Evolutionary conservation across 2,797 vertebrate genomes (phyloP), one percentile per base, ranked within the genome.

Genomic region (Sarcoramphus papa): DNA sequence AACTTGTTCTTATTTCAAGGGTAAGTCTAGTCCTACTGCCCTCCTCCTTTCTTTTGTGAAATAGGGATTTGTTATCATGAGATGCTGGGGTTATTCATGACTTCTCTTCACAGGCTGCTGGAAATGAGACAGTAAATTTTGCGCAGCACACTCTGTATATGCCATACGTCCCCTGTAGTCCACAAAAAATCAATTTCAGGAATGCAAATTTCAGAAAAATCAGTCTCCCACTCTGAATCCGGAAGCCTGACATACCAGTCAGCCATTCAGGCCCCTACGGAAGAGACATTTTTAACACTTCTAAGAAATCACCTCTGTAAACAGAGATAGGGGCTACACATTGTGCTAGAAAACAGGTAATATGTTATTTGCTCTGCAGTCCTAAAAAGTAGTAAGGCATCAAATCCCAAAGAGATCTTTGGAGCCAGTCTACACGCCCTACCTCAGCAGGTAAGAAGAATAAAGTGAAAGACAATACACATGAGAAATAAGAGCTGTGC

Each of bases 1-100:
- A 99, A 99, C 98, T 99, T 99, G 88, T 99, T 99, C 98, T 98
- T 99, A 93, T 99, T 99, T 97, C 99, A 99, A 98, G 99, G 99
- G 99, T 99, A 98, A 99, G 99, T 97, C 64, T 8, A 51, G 45
- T 87, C 45, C 69, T 84, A 31, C 41, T 83, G 16, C 22, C 31
- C 31, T 82, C 35, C 22, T 83, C 76, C 53, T 78, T 75, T 70
- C 31, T 78, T 88, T 56, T 41, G 6, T 69, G 47, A 59, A 56
- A 19, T 91, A 47, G 45, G 17, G 19, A n/a, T 67, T 30, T 70
- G 13, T 86, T 90, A 15, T 37, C 30, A 30, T 35, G 62, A 80
- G 68, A 41, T 69, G n/a, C 33, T 77, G 37, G 21, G 14, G 8
- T 75, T 87, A 40, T 60, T 89, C 2, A 17, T 74, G 23, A 33